Conservation (phyloP, 2,113 vertebrate genomes). For the Cynocephalus volans region DNA sequence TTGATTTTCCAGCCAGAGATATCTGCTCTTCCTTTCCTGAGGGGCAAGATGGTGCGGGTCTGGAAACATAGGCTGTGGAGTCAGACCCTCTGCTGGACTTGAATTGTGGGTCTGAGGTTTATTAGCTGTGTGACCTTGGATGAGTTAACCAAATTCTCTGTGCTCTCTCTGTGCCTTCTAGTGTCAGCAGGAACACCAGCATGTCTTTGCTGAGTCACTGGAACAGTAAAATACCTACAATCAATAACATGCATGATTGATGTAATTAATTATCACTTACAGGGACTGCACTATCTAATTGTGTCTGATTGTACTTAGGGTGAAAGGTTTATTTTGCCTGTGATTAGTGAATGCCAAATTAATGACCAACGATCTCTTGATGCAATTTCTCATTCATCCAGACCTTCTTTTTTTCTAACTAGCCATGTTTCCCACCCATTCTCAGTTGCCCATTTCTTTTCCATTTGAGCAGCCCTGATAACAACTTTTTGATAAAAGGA, state of each 20-base stretch:
- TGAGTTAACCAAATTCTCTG: fast-evolving
- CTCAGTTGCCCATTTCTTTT: neutral
- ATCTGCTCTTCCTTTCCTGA: neutral
- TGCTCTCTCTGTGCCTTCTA: neutral
- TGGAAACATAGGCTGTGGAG: fast-evolving
- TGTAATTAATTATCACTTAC: fast-evolving
- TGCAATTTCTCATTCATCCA: neutral
- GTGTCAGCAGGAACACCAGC: fast-evolving
- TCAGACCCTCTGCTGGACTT: neutral
- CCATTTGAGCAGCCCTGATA: neutral
- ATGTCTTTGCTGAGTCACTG: neutral
- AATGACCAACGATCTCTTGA: neutral
- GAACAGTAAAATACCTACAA: neutral
- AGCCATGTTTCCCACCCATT: fast-evolving
- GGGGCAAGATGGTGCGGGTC: fast-evolving
- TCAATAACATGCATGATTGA: fast-evolving
- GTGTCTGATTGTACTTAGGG: fast-evolving
- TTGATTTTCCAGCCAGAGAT: neutral
- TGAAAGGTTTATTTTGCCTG: neutral
- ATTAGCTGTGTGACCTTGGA: fast-evolving
- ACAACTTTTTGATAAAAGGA: neutral
- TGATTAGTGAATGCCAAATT: fast-evolving
- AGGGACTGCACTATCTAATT: fast-evolving
- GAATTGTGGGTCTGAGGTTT: fast-evolving
- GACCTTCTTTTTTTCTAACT: neutral